Evolutionary conservation across 2,888 invertebrate species (phyloP).

Genomic region (Lithophane semibrunnea): DNA sequence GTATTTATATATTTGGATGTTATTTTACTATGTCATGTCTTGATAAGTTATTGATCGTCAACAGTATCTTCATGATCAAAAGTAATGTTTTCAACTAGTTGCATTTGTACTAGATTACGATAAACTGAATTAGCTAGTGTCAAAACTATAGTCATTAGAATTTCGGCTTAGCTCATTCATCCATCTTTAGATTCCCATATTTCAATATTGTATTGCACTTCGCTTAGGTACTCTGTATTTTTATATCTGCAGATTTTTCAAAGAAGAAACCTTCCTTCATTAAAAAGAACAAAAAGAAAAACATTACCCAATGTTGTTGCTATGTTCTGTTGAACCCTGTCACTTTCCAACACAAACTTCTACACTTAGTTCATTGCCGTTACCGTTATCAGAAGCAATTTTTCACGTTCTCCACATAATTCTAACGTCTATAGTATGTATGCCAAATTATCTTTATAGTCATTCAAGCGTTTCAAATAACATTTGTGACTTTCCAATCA

Average conservation of each 20-base stretch:
- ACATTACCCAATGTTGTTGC: not conserved
- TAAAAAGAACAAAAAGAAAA: too few relatives aligned
- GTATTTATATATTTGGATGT: slow-evolving; percentile 19
- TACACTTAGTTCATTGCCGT: not conserved
- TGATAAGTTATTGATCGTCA: not conserved
- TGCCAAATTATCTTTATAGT: slow-evolving; percentile 59
- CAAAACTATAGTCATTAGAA: not conserved
- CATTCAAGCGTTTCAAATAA: slow-evolving; percentile 61
- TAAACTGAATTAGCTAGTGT: not conserved
- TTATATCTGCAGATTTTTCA: not conserved
- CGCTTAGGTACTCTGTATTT: not conserved
- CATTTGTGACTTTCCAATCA: slow-evolving; percentile 63
- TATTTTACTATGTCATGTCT: not conserved
- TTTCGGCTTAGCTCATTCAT: not conserved
- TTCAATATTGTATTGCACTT: not conserved
- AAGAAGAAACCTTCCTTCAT: too few relatives aligned
- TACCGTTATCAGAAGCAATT: slow-evolving; percentile 34
- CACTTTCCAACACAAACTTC: slow-evolving; percentile 23
- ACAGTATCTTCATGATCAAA: not conserved
- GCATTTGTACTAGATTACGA: not conserved
- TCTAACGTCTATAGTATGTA: slow-evolving; percentile 27
- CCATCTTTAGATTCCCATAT: not conserved
- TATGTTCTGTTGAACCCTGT: not conserved
- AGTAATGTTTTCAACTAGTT: not conserved
- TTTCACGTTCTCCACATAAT: slow-evolving; percentile 21